Conservation (phyloP, 1,140 invertebrate genomes). For the Sarcophaga bullata region DNA sequence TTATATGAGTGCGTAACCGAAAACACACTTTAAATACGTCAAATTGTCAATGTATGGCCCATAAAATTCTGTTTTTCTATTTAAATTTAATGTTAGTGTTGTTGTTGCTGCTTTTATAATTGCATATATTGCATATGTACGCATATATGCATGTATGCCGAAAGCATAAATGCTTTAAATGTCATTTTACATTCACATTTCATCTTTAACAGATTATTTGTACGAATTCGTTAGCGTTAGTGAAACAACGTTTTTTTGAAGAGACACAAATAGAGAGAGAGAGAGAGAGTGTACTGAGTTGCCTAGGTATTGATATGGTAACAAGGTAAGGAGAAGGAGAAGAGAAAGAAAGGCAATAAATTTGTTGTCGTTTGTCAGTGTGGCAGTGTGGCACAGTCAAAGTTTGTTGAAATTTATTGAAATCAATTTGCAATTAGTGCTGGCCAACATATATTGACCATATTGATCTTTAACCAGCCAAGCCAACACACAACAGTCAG, state of each 20-base stretch:
- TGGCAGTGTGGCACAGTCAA: constrained; percentile 35
- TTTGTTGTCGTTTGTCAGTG: constrained; percentile 36
- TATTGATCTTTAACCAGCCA: neutral
- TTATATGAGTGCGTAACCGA: no score
- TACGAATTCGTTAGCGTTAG: neutral
- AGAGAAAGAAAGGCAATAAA: neutral
- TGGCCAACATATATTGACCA: constrained; percentile 22
- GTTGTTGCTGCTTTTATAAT: no score
- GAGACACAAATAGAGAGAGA: no score
- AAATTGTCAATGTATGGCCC: no score
- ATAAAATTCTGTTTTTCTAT: no score
- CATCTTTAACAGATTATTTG: constrained; percentile 6
- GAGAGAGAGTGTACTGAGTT: no score
- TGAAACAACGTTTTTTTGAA: neutral
- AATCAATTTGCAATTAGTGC: constrained; percentile 39
- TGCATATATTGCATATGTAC: no score
- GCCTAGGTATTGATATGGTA: neutral
- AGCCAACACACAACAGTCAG: no score
- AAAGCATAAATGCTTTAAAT: constrained; percentile 1
- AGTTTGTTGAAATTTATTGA: constrained; percentile 38
- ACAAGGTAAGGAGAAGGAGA: neutral
- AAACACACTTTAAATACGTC: no score
- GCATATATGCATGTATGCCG: neutral
- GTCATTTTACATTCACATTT: constrained; percentile 15
- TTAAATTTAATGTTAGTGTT: no score